Evolutionary conservation across 2,797 vertebrate genomes (phyloP).

Genomic region (Myotis daubentonii): DNA sequence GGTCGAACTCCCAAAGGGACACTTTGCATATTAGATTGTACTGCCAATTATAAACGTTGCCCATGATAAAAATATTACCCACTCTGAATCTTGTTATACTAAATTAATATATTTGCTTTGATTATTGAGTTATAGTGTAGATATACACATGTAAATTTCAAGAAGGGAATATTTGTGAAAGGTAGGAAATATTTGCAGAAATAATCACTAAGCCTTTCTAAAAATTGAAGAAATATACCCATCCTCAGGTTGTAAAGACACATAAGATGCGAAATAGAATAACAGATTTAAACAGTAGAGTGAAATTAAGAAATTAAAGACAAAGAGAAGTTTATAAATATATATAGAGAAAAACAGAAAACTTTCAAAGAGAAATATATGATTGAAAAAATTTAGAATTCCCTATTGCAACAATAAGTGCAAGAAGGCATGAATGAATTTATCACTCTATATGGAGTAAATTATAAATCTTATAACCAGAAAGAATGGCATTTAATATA

Average conservation of each 20-base stretch:
- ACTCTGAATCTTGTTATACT: background rate
- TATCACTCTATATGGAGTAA: background rate
- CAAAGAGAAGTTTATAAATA: conserved; percentile 4
- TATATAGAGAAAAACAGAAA: background rate
- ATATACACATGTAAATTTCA: background rate
- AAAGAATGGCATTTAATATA: background rate
- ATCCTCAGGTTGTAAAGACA: background rate
- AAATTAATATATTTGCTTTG: background rate
- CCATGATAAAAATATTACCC: background rate
- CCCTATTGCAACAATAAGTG: background rate
- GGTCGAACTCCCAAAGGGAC: too few relatives aligned
- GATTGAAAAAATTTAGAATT: background rate
- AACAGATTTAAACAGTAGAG: background rate
- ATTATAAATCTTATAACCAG: background rate
- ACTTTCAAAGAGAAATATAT: background rate
- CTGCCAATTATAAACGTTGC: background rate
- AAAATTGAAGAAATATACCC: background rate
- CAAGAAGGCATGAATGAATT: background rate
- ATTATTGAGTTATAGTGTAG: background rate
- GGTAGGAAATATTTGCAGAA: background rate
- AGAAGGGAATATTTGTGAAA: background rate
- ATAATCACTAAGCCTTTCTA: background rate
- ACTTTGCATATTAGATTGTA: background rate
- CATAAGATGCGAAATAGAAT: background rate
- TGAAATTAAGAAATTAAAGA: background rate